Evolutionary conservation across 2,113 vertebrate genomes (phyloP).

Genomic region (Saccopteryx leptura): DNA sequence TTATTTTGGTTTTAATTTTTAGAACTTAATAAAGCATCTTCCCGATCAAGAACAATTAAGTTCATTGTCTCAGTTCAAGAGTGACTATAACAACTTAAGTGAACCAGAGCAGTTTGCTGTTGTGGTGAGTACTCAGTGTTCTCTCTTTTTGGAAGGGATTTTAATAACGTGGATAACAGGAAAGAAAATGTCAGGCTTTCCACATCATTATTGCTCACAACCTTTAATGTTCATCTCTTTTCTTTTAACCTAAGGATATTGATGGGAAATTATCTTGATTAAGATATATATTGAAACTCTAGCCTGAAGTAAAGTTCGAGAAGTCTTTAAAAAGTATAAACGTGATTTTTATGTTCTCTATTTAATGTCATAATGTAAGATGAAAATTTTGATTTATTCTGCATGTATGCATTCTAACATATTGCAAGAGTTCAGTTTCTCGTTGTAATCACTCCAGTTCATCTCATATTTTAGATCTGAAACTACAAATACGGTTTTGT

Average conservation of each 20-base stretch:
- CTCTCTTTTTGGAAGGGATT: background rate
- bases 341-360: background rate
- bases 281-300: slow-evolving; percentile 20
- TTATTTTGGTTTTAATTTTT: slow-evolving; percentile 62
- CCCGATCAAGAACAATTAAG: slow-evolving; percentile 96
- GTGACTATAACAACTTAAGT: slow-evolving; percentile 93
- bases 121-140: slow-evolving; percentile 92
- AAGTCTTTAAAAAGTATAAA: background rate
- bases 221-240: background rate
- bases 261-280: slow-evolving; percentile 47
- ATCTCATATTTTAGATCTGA: slow-evolving; percentile 45
- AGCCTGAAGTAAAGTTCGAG: background rate
- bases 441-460: background rate
- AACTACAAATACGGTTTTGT: slow-evolving; percentile 54
- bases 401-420: background rate
- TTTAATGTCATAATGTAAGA: slow-evolving; percentile 44
- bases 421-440: background rate
- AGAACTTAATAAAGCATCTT: slow-evolving; percentile 95
- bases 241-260: slow-evolving; percentile 38
- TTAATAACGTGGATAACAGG: background rate
- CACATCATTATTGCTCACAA: background rate
- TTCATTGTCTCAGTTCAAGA: slow-evolving; percentile 93
- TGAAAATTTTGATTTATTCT: slow-evolving; percentile 64
- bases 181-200: background rate
- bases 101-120: slow-evolving; percentile 98